Base-by-base conservation (phyloP, 2,888 invertebrate species). In the Hermodice carunculata region DNA sequence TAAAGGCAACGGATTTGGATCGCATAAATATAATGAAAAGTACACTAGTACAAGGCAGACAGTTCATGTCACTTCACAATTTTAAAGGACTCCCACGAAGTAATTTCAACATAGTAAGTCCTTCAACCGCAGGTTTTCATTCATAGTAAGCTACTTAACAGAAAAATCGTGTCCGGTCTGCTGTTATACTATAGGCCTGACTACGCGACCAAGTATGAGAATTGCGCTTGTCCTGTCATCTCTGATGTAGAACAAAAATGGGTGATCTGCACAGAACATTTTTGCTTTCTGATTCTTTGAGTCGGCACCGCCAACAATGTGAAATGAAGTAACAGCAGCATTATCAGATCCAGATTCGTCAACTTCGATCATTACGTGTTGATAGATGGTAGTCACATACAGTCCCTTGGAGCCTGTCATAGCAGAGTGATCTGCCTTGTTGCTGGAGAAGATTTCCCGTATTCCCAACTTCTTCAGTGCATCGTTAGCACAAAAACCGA, bases 211-310 rank as follows among this genome's bases (percentile, higher is more conserved):
- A 40, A 70, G 64, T 32, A 73, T 56, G 26, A 64, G 40, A 29
- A 74, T 70, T 29, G 74, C 70, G 29, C 69, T 72, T 40, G 70
- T 73, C 44, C 74, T 57, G n/a, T 73, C 74, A 40, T 74, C 74
- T 24, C 61, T 61, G 37, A 74, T 60, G 51, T 74, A 49, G 58
- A 70, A 74, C 40, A 74, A 34, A 57, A 74, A 74, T 2, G 74
- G 74, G 31, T 73, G 72, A 37, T 74, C 74, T 44, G 69, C 69
- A 28, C 68, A 54, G 51, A 74, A 70, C 22, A 62, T 64, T 59
- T 67, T 69, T 22, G 54, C 61, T 43, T 64, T 53, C 14, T 34
- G 57, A 22, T 69, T 61, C 34, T 42, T 37, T 19, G 44, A 24
- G 51, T 58, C 60, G 31, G 61, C 54, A 29, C 48, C 70, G 4